Evolutionary conservation across 1,140 invertebrate genomes (phyloP).

Genomic region (Schlechtendalia chinensis): DNA sequence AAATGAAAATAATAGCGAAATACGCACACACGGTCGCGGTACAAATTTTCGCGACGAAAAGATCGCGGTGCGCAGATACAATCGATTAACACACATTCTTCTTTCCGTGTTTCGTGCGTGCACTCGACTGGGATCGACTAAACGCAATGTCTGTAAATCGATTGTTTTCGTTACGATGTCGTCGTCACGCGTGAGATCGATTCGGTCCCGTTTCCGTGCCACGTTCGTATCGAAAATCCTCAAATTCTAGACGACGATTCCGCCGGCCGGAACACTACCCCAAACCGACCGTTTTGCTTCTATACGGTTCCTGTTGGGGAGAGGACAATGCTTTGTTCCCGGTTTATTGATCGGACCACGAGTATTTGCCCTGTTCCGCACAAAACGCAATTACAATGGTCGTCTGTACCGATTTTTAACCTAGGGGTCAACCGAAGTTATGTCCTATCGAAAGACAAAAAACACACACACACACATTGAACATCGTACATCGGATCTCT

Average conservation of each 20-base stretch:
- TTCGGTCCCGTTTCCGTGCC: too few species aligned
- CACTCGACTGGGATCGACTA: too few species aligned
- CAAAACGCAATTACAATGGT: slow-evolving; percentile 17
- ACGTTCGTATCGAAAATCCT: too few species aligned
- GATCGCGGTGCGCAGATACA: too few species aligned
- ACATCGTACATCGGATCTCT: background rate
- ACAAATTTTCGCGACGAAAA: too few species aligned
- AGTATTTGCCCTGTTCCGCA: slow-evolving; percentile 9
- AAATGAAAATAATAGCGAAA: too few species aligned
- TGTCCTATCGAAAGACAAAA: background rate
- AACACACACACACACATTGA: background rate
- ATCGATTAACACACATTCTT: too few species aligned
- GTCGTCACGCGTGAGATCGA: too few species aligned
- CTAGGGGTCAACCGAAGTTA: background rate
- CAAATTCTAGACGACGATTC: background rate
- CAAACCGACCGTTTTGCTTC: slow-evolving; percentile 14
- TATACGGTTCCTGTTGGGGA: background rate
- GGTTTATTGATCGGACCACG: slow-evolving; percentile 2
- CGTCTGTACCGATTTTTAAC: background rate
- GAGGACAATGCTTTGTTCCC: background rate
- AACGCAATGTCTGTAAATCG: too few species aligned
- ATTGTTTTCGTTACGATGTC: too few species aligned
- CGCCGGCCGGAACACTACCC: background rate
- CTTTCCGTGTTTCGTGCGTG: too few species aligned
- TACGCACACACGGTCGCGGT: too few species aligned